Evolutionary conservation across 37 sponge, comb jelly and placozoan species (phyloP).

Genomic region (Bolinopsis microptera): DNA sequence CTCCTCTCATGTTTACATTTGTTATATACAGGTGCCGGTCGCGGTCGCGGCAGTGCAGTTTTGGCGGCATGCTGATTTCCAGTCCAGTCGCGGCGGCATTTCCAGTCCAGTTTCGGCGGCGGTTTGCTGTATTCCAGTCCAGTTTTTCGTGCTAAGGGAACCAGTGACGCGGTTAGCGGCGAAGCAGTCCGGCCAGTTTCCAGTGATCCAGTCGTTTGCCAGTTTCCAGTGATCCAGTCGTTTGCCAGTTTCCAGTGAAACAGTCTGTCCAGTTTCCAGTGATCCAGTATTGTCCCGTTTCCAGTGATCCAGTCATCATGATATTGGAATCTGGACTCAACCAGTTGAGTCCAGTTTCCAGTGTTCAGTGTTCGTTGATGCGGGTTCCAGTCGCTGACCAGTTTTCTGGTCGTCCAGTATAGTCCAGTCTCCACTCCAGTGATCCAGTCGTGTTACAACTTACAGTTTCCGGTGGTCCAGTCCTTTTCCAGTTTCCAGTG

Average conservation of each 20-base stretch:
- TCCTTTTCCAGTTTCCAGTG: not conserved
- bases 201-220: not conserved
- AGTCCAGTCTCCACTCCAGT: not conserved
- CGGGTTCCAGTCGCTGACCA: not conserved
- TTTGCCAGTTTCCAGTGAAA: too few species aligned
- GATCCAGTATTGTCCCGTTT: not conserved
- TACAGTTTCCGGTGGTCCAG: slow-evolving; percentile 19
- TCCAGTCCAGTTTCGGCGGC: slow-evolving; percentile 25
- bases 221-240: not conserved
- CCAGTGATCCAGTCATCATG: not conserved
- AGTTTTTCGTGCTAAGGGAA: not conserved
- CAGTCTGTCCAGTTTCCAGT: not conserved
- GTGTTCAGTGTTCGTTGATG: too few species aligned
- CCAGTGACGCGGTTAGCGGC: too few species aligned
- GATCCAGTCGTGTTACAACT: not conserved
- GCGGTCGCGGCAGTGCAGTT: slow-evolving; percentile 39
- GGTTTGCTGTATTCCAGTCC: not conserved
- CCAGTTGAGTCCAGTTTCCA: not conserved
- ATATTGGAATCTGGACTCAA: too few species aligned
- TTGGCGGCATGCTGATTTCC: not conserved
- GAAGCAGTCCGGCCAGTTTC: slow-evolving; percentile 6
- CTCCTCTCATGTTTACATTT: not conserved
- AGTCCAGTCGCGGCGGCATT: not conserved
- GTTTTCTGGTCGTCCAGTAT: not conserved
- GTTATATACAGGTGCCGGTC: not conserved